Base-by-base conservation (phyloP, 1,140 invertebrate genomes). In the Ruditapes philippinarum region DNA sequence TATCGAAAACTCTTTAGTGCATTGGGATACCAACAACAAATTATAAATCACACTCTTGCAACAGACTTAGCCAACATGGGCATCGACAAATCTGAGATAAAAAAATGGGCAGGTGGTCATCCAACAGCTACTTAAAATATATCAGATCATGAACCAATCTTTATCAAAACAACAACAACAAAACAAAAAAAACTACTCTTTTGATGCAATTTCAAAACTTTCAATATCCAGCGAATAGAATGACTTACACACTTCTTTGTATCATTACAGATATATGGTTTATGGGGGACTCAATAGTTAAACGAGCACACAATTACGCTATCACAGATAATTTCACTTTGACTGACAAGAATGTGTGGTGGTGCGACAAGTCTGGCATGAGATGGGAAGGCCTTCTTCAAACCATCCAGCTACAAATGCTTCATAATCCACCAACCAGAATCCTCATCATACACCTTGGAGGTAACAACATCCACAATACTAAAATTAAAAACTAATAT, bases 251-350 rank as follows among this genome's bases (percentile, higher is more conserved):
- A 19, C 4, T 9, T 31, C 4, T 22, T 54, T n/a, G 3, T 76
- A 12, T n/a, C n/a, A n/a, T 76, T 76, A 17, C 42, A 76, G 73
- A 76, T 4, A 51, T 76, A n/a, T 76, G 73, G 73, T 19, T 76
- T n/a, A 49, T 76, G 9, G 73, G 73, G 7, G 73, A 76, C 28
- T 76, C 73, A 28, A 49, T 76, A 11, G 31, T 40, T 12, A 38
- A 76, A 12, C 14, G 36, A 42, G 73, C 73, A 28, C 25, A 49
- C n/a, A 42, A n/a, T 28, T 25, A 25, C 17, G 19, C 7, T 22
- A 19, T 42, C 28, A 51, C 40, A 42, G 25, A 31, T n/a, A 49
- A 76, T 31, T 9, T 76, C 42, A 25, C 12, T 14, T n/a, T 22
- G 14, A 22, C 11, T 22, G 3, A 51, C 17, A 31, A 22, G 12